phyloP scores from a whole-genome alignment of 2,797 vertebrate species.

The Acomys russatus region DNA sequence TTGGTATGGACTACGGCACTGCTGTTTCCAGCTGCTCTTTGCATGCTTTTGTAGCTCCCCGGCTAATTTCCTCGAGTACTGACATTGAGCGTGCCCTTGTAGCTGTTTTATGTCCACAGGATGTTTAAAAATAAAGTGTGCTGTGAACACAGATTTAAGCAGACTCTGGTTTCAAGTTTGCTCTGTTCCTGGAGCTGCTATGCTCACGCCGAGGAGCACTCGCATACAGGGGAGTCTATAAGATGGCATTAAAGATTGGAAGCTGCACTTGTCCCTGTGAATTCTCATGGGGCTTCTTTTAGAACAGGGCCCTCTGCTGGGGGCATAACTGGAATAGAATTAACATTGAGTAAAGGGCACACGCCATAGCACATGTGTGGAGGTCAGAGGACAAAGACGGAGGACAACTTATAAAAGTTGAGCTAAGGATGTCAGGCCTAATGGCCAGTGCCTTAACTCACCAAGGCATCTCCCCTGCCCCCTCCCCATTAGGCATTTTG shows the following conservation, averaged over 20 bases:
- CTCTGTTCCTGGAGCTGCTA: neutral
- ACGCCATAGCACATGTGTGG: fast-evolving
- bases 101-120: neutral
- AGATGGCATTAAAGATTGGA: neutral
- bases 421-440: neutral
- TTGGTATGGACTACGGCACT: neutral
- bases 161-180: neutral
- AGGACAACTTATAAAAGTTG: neutral
- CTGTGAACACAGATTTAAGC: neutral
- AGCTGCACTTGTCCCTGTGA: neutral
- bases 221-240: neutral
- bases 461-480: too few relatives aligned
- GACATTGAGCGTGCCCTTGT: neutral
- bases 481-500: neutral
- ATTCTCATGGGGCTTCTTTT: neutral
- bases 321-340: neutral
- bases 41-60: neutral
- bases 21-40: neutral
- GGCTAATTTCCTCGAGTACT: constrained; percentile 13
- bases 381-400: too few relatives aligned
- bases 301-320: neutral
- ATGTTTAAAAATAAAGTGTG: neutral
- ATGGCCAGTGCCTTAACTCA: neutral
- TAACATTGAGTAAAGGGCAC: neutral
- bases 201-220: neutral